Conservation (phyloP, 2,113 vertebrate genomes). For the Mellivora capensis region DNA sequence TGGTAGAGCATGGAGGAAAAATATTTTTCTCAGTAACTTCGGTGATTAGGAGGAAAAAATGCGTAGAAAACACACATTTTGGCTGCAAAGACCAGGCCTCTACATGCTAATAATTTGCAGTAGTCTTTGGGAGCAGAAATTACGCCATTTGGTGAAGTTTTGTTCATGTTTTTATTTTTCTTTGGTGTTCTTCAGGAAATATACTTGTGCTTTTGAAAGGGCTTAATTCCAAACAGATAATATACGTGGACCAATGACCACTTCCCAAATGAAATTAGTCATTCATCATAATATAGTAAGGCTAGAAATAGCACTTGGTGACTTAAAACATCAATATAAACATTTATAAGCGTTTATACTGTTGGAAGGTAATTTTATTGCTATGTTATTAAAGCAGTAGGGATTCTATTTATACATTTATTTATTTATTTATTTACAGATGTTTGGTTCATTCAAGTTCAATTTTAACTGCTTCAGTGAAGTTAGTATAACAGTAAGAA, state of each 20-base stretch:
- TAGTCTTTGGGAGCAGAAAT: constrained; percentile 15
- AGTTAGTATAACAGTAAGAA: constrained; percentile 18
- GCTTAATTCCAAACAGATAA: constrained; percentile 33
- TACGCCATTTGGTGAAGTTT: not conserved
- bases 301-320: constrained; percentile 44
- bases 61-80: not conserved
- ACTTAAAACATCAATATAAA: constrained; percentile 33
- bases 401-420: constrained; percentile 46
- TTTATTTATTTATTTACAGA: constrained; percentile 61
- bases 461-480: constrained; percentile 48
- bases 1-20: not conserved
- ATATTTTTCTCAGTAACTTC: not conserved
- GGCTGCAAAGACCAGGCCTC: not conserved
- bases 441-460: constrained; percentile 5
- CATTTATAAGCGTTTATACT: constrained; percentile 38
- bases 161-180: not conserved
- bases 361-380: constrained; percentile 55
- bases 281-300: constrained; percentile 56
- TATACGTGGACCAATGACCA: not conserved
- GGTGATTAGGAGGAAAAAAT: not conserved
- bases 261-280: not conserved
- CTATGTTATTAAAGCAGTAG: constrained; percentile 25
- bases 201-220: constrained; percentile 41
- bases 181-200: constrained; percentile 7
- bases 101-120: constrained; percentile 52